Conservation (phyloP, 2,797 vertebrate species). For the Oreochromis mossambicus region DNA sequence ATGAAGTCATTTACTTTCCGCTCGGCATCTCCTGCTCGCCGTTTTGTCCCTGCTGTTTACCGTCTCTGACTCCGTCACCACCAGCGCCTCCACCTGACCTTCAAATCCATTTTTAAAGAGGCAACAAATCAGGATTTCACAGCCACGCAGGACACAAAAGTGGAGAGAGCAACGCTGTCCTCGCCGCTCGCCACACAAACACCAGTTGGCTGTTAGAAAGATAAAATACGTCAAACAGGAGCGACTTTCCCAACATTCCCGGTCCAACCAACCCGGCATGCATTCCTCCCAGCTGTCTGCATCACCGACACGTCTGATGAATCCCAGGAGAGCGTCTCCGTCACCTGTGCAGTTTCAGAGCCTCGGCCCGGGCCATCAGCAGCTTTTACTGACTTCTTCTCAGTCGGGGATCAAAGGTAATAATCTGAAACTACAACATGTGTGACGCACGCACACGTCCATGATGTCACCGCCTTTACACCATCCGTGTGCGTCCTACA, state of each 20-base stretch:
- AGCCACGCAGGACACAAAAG: background rate
- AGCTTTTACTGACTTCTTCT: background rate
- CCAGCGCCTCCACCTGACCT: conserved; percentile 4
- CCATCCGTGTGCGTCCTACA: fast-evolving
- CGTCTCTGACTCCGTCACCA: background rate
- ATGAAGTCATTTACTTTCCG: conserved; percentile 19
- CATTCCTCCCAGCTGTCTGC: background rate
- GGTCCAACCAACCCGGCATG: background rate
- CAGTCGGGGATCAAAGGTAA: background rate
- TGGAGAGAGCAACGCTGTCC: background rate
- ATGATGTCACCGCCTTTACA: background rate
- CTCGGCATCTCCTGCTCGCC: background rate
- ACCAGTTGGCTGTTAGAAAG: background rate
- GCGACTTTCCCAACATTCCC: background rate
- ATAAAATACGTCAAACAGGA: background rate
- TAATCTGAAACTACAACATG: background rate
- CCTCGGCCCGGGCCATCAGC: background rate
- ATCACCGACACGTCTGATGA: background rate
- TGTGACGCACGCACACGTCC: background rate
- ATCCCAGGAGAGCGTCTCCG: background rate
- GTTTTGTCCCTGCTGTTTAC: conserved; percentile 11
- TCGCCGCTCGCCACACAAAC: background rate
- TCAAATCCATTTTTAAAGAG: conserved; percentile 18
- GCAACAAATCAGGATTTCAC: conserved; percentile 26
- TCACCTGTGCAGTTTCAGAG: background rate